Base-by-base conservation (phyloP, 1,140 invertebrate species). In the Ylistrum balloti region DNA sequence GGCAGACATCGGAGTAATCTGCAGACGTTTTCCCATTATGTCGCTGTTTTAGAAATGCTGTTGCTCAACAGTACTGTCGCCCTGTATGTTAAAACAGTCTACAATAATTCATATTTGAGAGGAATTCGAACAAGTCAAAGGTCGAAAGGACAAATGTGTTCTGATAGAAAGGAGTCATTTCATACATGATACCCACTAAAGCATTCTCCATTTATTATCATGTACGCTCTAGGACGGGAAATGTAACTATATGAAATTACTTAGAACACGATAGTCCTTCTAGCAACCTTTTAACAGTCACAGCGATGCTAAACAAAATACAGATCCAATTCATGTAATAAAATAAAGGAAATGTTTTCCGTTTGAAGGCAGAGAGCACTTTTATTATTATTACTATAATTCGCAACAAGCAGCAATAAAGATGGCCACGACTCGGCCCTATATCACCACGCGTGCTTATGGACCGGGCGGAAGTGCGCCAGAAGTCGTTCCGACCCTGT, bases 331-430 rank as follows among this genome's bases (percentile, higher is more conserved):
- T 28, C 56, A 74, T 74, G 56, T 74, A 74, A 74, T 74, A 74
- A 74, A 74, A 74, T 74, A 74, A 74, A 74, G 56, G 56, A 74
- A n/a, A 74, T 74, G 56, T 74, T 74, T 74, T 74, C 56, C 56
- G 56, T 74, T 74, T 74, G 56, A 74, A 74, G 56, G 56, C 56
- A 74, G 56, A 74, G 56, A 74, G 56, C 56, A 74, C n/a, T 74
- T 74, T 74, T 74, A 74, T 74, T 74, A 74, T 74, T 74, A 74
- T 74, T 74, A 17, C 56, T 74, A 74, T 74, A 74, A 74, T 74
- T 74, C 56, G 56, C 56, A 74, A 74, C 56, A 74, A 74, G 56
- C 56, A 74, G 56, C 56, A 74, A 74, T 74, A 74, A 74, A 74
- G 56, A 74, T 74, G 56, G 56, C 56, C 56, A n/a, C 56, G 22